Evolutionary conservation across 2,797 vertebrate genomes (phyloP), one percentile per base, ranked within the genome.

Genomic region (Mormyrops boulengeri): DNA sequence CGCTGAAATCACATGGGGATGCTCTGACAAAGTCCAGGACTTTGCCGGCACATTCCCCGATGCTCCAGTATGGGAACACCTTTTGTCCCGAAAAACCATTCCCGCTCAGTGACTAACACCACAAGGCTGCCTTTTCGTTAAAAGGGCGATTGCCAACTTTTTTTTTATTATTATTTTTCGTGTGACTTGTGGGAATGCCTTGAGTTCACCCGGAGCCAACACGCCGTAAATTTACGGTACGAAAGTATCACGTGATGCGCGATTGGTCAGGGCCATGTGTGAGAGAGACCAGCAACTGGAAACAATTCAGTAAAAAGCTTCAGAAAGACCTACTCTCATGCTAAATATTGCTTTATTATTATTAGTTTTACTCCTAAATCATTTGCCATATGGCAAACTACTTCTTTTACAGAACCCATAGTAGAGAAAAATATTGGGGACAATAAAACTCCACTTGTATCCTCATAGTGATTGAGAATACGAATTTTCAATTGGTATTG

Each of bases 261-360:
- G 73, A 44, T 44, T 44, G 19, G 73, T 41, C 17, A 44, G 17
- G 8, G 38, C 77, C 17, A 19, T 82, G 38, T n/a, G 77, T 9
- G 41, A 82, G 77, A 19, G 41, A 82, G 41, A 47, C 41, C 19
- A 2, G 77, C 41, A 82, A 82, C 41, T 41, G 38, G 41, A 47
- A 47, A 82, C 77, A n/a, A 82, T 82, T 44, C 77, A 52, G 49
- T 49, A 85, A 85, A 85, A 49, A 85, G 82, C 47, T 85, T 30
- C 47, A 85, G 19, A 85, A 30, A 85, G 49, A 47, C 6, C 77
- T 47, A 82, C 41, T 85, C 49, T 85, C 11, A 49, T 5, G 12
- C 41, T 49, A 85, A 85, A 85, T 49, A 50, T 84, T 49, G 80
- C 17, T 73, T 73, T 38, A 73, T 73, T 82, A 82, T 82, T 82